Evolutionary conservation across 2,888 invertebrate genomes (phyloP), one percentile per base, ranked within the genome.

Genomic region (Tiliacea aurago): DNA sequence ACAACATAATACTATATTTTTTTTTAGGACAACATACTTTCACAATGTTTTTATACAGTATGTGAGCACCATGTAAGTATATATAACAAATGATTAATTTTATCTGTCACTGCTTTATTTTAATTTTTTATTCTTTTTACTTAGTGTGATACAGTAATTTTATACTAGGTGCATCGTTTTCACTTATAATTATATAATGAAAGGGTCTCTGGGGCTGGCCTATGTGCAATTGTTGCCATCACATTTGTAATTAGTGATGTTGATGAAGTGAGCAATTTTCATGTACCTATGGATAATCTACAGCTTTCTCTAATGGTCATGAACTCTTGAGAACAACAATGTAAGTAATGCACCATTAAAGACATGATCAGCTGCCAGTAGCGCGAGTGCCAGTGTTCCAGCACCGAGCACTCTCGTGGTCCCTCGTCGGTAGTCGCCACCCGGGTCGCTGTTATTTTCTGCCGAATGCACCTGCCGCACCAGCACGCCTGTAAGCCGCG

Each of bases 301-400:
- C 65, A 58, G 64, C 56, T 18, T 76, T 56, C 28, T 58, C 41
- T 64, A 59, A 77, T 77, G 72, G 53, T 65, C 63, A 70, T 79
- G 62, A 49, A 59, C n/a, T 76, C 58, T 70, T 64, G 58, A 41
- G 41, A 76, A 65, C 70, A 61, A 68, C 67, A 58, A 64, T 95
- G 91, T 70, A 92, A 90, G 43, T 73, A 85, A 80, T 62, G 70
- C 89, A 95, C 95, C 95, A 86, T 95, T 95, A 79, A 91, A 95
- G 53, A 90, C 86, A 80, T 93, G 90, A 81, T 95, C 94, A 59
- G 95, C 95, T 47, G 95, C 95, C 1, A 95, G 87, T 49, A 95
- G 87, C 0, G 95, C 93, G 7, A 95, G 86, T 9, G 93, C 93
- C 20, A 95, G 63, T 0, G 94, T 88, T 64, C 93, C 92, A 7